These are phyloP conservation scores for Eumeta japonica DNA, from an alignment of 1,140 invertebrate species.

Conservation along the genomic window DNA sequence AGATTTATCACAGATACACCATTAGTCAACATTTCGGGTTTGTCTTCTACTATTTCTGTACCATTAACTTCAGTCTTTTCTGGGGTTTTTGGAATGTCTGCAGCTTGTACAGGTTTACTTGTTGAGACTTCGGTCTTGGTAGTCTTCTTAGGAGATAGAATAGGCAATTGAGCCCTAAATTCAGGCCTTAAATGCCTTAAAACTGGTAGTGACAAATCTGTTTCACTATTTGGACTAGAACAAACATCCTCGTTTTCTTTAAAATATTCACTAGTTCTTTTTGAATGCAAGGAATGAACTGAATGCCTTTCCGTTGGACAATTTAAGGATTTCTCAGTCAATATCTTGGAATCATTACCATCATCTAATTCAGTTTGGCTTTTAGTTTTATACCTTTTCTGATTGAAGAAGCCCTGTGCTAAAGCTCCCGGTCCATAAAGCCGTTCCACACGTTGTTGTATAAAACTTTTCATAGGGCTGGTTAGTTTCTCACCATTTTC, in stretches of 20 bases:
- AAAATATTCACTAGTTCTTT: conserved; percentile 27
- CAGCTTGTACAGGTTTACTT: conserved; percentile 27
- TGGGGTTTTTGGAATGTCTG: conserved; percentile 34
- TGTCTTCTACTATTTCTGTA: conserved; percentile 3
- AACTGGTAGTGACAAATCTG: conserved; percentile 64
- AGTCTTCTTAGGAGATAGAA: conserved; percentile 63
- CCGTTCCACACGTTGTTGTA: conserved; percentile 83
- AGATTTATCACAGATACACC: conserved; percentile 50
- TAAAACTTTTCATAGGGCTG: conserved; percentile 74
- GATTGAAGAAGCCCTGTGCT: conserved; percentile 78
- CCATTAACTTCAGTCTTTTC: conserved; percentile 3
- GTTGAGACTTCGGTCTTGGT: conserved; percentile 31
- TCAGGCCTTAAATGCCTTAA: conserved; percentile 78
- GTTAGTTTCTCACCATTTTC: conserved; percentile 49
- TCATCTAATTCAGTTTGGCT: conserved; percentile 44
- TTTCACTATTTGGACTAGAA: conserved; percentile 36
- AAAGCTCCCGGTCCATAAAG: conserved; percentile 82
- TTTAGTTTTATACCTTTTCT: conserved; percentile 54
- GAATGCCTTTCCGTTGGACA: conserved; percentile 22
- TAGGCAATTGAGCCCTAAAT: conserved; percentile 78
- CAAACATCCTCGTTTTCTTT: conserved; percentile 32
- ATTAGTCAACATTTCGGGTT: conserved; percentile 26
- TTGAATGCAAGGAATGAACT: conserved; percentile 16
- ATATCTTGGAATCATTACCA: conserved; percentile 20
- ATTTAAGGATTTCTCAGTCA: conserved; percentile 45